phyloP scores from a whole-genome alignment of 35 echinoderm and acorn worm species.

The Apostichopus parvimensis region DNA sequence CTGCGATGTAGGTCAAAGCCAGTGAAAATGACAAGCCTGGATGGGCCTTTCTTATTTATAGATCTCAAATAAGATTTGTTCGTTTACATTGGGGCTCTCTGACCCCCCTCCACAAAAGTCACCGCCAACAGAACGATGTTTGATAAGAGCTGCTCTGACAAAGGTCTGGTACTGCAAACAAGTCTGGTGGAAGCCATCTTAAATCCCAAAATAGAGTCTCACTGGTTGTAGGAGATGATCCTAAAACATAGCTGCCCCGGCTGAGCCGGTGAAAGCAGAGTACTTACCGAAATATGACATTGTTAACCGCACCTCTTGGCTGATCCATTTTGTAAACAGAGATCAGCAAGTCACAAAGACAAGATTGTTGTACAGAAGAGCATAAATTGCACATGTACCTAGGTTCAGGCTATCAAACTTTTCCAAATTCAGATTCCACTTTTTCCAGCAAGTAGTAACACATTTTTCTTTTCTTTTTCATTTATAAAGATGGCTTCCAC shows the following conservation, averaged over 20 bases:
- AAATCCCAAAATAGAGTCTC: neutral
- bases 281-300: too few relatives aligned
- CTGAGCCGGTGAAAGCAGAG: too few relatives aligned
- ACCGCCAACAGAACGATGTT: neutral
- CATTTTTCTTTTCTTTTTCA: too few relatives aligned
- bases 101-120: neutral
- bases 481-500: too few relatives aligned
- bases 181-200: neutral
- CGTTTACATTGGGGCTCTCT: neutral
- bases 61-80: neutral
- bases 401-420: too few relatives aligned
- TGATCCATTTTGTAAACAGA: too few relatives aligned
- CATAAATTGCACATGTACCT: too few relatives aligned
- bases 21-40: neutral
- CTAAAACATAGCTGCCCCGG: neutral
- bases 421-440: too few relatives aligned
- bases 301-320: too few relatives aligned
- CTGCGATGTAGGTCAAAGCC: neutral
- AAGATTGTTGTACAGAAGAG: too few relatives aligned
- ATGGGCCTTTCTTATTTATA: neutral
- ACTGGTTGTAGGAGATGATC: neutral
- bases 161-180: neutral
- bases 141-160: neutral
- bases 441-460: too few relatives aligned
- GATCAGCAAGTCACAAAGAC: too few relatives aligned